Base-by-base conservation (phyloP, 1,140 invertebrate species). In the Caenorhabditis tropicalis region DNA sequence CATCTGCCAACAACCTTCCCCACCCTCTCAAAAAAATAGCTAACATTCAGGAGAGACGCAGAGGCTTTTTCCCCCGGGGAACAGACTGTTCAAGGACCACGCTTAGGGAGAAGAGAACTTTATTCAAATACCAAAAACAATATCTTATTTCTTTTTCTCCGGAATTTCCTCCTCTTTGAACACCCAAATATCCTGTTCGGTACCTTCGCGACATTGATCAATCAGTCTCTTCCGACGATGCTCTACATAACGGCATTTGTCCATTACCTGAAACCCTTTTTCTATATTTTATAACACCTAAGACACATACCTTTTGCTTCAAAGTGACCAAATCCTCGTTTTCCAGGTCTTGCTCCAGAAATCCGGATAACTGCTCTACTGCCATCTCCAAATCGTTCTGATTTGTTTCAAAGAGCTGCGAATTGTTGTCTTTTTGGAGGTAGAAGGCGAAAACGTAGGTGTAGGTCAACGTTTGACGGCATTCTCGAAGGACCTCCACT, bases 361-460 rank as follows among this genome's bases (percentile, higher is more conserved):
- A 98, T 93, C 98, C 97, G 24, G 96, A 98, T 81, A 99, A 93
- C 87, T 94, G 96, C 93, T 99, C 97, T 9, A 97, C 98, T 79
- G 96, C 96, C 89, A 95, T 95, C 92, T 99, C 97, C 86, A 99
- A 93, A 94, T 99, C 97, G 91, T 95, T 95, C 93, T 99, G 97
- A 94, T 99, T 99, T 92, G 97, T 96, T 92, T 98, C 97, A 93
- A 99, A 99, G 90, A 99, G 98, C 92, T 96, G 95, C 89, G 96
- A 97, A 92, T 99, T 96, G 93, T 99, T 98, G 93, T 97, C 98
- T 93, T 97, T 97, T 91, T 94, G 94, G 89, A 99, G 93, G 92
- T 98, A 99, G 93, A 97, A 99, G 88, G 97, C 97, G 94, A 99
- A 99, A 80, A 98, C 96, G 92, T 99, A 99, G 81, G 97, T 98